These are phyloP conservation scores for Lithophane socia DNA, from an alignment of 2,888 invertebrate genomes.

Conservation along the genomic window DNA sequence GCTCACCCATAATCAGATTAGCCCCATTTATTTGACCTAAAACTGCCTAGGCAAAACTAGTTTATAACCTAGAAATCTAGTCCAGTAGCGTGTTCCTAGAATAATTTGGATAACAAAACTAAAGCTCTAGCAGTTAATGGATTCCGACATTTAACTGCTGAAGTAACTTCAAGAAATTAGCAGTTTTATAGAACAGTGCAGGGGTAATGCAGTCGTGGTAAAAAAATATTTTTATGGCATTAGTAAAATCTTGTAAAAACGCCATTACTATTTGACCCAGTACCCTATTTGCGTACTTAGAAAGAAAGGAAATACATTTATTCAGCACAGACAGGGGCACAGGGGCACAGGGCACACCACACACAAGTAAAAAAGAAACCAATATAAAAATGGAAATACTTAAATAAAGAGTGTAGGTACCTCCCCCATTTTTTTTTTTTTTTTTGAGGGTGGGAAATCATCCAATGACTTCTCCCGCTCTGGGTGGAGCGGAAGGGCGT, in stretches of 20 bases:
- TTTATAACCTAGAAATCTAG: conserved; percentile 28
- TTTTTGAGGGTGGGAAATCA: too few relatives aligned
- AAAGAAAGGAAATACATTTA: too few relatives aligned
- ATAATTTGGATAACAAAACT: conserved; percentile 26
- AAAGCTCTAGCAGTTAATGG: conserved; percentile 26
- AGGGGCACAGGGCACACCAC: too few relatives aligned
- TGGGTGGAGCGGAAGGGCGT: too few relatives aligned
- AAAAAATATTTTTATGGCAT: conserved; percentile 6
- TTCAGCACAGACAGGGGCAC: too few relatives aligned
- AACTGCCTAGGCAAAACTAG: background rate
- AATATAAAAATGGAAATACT: too few relatives aligned
- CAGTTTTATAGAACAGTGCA: conserved; percentile 21
- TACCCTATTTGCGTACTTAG: too few relatives aligned
- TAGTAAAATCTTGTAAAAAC: background rate
- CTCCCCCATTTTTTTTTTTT: too few relatives aligned
- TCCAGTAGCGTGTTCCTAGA: conserved; percentile 20
- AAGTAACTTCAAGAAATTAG: conserved; percentile 11
- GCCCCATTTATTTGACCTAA: conserved; percentile 28
- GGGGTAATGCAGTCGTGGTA: conserved; percentile 39
- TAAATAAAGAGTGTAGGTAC: too few relatives aligned
- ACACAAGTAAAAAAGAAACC: too few relatives aligned
- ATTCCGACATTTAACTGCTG: background rate
- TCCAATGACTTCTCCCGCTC: too few relatives aligned
- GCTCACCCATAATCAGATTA: background rate
- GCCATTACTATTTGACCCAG: background rate